Evolutionary conservation across 2,113 vertebrate genomes (phyloP).

Genomic region (Myanophis thanlyinensis): DNA sequence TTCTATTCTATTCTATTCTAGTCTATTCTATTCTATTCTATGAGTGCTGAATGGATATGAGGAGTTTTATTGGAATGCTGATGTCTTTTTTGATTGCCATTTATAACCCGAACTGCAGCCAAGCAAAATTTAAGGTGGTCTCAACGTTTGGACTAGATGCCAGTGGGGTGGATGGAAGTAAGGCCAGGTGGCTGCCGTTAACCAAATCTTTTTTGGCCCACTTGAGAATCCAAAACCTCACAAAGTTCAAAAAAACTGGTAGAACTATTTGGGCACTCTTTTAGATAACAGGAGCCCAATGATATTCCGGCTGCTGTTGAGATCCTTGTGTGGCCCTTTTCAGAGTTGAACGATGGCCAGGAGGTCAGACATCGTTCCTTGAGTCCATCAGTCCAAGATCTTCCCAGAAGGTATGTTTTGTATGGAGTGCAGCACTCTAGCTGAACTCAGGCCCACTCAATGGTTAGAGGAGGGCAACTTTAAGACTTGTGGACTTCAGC

Average conservation of each 20-base stretch:
- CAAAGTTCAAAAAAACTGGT: neutral
- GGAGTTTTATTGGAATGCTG: no score
- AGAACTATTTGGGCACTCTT: neutral
- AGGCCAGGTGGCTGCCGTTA: neutral
- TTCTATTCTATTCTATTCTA: no score
- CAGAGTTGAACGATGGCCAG: neutral
- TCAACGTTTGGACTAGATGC: neutral
- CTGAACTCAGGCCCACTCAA: neutral
- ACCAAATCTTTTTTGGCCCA: neutral
- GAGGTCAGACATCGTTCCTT: neutral
- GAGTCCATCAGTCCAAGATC: neutral
- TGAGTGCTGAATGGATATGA: no score
- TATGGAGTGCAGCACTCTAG: neutral
- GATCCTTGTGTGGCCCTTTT: neutral
- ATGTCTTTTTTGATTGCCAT: neutral
- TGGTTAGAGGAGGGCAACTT: neutral
- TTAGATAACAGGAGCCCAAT: neutral
- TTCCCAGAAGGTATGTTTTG: neutral
- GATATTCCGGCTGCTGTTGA: neutral
- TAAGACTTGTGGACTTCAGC: no score
- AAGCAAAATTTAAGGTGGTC: neutral
- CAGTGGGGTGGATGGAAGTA: neutral
- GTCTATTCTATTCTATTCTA: no score
- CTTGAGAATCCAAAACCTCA: neutral
- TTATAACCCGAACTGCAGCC: neutral